These are phyloP conservation scores for Drosophila nigromelanica DNA, from an alignment of 1,140 invertebrate genomes.

Conservation along the genomic window DNA sequence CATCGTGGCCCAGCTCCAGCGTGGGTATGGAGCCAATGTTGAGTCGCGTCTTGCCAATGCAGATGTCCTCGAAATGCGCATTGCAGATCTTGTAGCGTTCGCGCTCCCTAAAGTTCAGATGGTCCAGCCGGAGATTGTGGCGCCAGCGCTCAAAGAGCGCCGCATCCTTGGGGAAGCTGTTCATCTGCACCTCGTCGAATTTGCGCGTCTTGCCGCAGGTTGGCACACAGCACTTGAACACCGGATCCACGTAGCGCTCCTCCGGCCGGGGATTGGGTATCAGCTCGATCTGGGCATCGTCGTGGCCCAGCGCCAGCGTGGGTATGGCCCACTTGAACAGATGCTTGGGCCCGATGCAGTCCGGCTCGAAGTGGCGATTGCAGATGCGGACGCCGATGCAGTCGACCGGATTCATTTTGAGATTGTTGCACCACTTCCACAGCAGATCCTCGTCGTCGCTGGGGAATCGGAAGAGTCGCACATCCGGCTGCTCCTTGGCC, in stretches of 20 bases:
- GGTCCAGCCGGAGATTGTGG: slow-evolving; percentile 71
- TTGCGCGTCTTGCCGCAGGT: slow-evolving; percentile 78
- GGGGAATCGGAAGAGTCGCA: slow-evolving; percentile 75
- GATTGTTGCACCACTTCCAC: slow-evolving; percentile 81
- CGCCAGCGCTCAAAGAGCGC: slow-evolving; percentile 65
- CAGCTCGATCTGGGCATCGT: slow-evolving; percentile 64
- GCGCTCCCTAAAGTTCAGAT: slow-evolving; percentile 68
- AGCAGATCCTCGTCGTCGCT: slow-evolving; percentile 76
- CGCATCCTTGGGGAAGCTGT: slow-evolving; percentile 76
- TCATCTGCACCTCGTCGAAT: slow-evolving; percentile 79
- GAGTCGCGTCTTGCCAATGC: slow-evolving; percentile 72
- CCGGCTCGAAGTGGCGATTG: slow-evolving; percentile 72
- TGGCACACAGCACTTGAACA: slow-evolving; percentile 76
- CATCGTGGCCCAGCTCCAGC: slow-evolving; percentile 68
- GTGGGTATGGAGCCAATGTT: slow-evolving; percentile 74
- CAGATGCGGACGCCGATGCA: slow-evolving; percentile 75
- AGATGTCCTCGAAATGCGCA: slow-evolving; percentile 75
- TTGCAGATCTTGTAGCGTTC: slow-evolving; percentile 82
- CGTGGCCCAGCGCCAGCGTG: slow-evolving; percentile 64
- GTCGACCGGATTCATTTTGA: slow-evolving; percentile 76
- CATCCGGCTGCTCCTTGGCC: slow-evolving; percentile 65
- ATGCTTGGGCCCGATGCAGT: slow-evolving; percentile 72
- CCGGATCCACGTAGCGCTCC: slow-evolving; percentile 63
- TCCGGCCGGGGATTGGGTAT: slow-evolving; percentile 71
- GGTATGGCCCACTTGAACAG: slow-evolving; percentile 77